These are phyloP conservation scores for Phanerotoma sp. DNA, from an alignment of 2,888 invertebrate genomes.

Conservation along the genomic window DNA sequence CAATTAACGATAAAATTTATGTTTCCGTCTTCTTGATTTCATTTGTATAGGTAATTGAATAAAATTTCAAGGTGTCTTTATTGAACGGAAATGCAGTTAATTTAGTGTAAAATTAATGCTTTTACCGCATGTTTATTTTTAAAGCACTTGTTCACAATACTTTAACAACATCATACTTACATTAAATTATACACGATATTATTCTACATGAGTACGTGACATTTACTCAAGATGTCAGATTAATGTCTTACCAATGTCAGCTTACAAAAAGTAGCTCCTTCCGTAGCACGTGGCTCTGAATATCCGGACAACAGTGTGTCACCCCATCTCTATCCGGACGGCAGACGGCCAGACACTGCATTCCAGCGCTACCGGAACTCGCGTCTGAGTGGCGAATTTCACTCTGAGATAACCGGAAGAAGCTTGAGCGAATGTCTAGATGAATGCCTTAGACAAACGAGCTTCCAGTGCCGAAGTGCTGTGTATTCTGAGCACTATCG, in stretches of 20 bases:
- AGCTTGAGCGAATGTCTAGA: conserved; percentile 88
- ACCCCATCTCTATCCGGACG: conserved; percentile 80
- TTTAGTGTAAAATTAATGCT: too few relatives aligned
- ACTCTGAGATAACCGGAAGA: conserved; percentile 85
- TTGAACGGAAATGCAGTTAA: too few relatives aligned
- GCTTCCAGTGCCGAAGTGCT: conserved; percentile 86
- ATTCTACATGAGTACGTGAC: not conserved
- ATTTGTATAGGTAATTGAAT: too few relatives aligned
- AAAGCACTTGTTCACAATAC: too few relatives aligned
- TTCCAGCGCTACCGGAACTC: conserved; percentile 87
- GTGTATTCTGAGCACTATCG: conserved; percentile 85
- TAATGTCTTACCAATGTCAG: conserved; percentile 30
- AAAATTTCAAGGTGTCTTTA: too few relatives aligned
- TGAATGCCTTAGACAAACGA: conserved; percentile 85
- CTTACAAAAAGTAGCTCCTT: conserved; percentile 42
- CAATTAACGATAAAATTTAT: too few relatives aligned
- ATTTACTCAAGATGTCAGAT: conserved; percentile 27
- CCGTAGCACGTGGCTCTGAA: conserved; percentile 80
- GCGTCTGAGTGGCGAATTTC: conserved; percentile 82
- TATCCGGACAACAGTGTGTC: conserved; percentile 86
- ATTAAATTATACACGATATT: too few relatives aligned
- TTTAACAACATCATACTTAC: too few relatives aligned
- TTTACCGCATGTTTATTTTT: too few relatives aligned
- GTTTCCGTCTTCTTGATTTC: too few relatives aligned
- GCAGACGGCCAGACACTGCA: conserved; percentile 82